phyloP scores from a whole-genome alignment of 2,888 invertebrate species.

The Thereva unica region DNA sequence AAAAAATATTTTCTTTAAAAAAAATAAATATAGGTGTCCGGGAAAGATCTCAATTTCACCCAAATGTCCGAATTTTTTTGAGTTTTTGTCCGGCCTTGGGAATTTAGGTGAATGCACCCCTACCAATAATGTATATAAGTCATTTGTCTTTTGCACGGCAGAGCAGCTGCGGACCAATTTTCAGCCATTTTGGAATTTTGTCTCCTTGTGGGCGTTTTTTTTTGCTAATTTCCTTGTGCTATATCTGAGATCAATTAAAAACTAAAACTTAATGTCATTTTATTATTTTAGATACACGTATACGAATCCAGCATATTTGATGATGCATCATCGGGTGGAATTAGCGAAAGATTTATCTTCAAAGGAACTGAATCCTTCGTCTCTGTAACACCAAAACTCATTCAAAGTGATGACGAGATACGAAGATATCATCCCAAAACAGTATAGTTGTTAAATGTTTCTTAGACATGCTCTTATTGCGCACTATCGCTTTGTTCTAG shows the following conservation, averaged over 20 bases:
- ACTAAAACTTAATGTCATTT: background rate
- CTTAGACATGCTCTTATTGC: background rate
- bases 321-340: conserved; percentile 60
- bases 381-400: conserved; percentile 50
- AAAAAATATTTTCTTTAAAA: no score
- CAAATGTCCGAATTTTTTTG: no score
- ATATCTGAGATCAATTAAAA: background rate
- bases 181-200: no score
- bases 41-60: no score
- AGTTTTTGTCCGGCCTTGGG: no score
- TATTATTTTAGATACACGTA: conserved; percentile 56
- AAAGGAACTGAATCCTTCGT: conserved; percentile 57
- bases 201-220: no score
- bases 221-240: no score
- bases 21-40: no score
- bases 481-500: conserved; percentile 48
- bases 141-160: no score
- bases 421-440: conserved; percentile 49
- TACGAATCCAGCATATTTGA: conserved; percentile 63
- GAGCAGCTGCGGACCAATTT: no score
- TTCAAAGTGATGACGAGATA: conserved; percentile 54
- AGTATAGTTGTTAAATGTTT: conserved; percentile 44
- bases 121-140: no score
- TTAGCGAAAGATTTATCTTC: conserved; percentile 58
- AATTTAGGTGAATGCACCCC: no score